Evolutionary conservation across 2,113 vertebrate genomes (phyloP).

Genomic region (Phylloscopus whistleri): DNA sequence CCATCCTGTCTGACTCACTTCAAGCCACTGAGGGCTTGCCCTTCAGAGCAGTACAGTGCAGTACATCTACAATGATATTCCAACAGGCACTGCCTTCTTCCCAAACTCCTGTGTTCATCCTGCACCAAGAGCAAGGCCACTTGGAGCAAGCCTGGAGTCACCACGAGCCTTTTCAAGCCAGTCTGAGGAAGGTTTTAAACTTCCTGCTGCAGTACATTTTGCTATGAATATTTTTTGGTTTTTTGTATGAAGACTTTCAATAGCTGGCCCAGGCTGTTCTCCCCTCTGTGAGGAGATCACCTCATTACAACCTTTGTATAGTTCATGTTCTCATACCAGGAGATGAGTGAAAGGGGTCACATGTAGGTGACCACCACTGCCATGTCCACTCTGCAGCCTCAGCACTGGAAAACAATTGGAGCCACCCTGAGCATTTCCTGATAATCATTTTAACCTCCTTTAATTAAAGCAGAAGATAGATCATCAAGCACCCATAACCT

Average conservation of each 20-base stretch:
- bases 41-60: background rate
- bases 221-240: background rate
- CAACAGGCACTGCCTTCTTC: fast-evolving
- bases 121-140: background rate
- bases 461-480: background rate
- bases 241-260: background rate
- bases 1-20: background rate
- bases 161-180: background rate
- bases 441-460: background rate
- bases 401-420: background rate
- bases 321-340: background rate
- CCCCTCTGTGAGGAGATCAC: background rate
- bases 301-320: background rate
- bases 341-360: background rate
- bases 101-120: background rate
- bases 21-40: background rate
- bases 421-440: background rate
- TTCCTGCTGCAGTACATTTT: background rate
- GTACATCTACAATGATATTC: background rate
- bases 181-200: background rate
- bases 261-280: background rate
- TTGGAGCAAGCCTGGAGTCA: background rate
- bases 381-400: background rate
- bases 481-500: background rate
- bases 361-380: background rate